These are phyloP conservation scores for Phyllopteryx taeniolatus DNA, from an alignment of 2,113 vertebrate genomes.

Conservation along the genomic window DNA sequence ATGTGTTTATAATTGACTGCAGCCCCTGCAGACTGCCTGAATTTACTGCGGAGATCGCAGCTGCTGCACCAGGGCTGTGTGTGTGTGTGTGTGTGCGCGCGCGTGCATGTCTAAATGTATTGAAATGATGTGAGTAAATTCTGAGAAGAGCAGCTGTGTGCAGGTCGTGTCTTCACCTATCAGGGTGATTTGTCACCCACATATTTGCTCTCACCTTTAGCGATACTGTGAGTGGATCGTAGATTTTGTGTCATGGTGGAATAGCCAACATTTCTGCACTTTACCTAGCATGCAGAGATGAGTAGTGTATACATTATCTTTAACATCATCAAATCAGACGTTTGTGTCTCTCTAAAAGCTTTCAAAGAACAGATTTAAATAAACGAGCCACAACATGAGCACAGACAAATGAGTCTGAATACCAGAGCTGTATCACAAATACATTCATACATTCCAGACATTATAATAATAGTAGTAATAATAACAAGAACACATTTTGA, in stretches of 20 bases:
- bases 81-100: too few species aligned
- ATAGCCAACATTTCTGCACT: neutral
- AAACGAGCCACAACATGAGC: neutral
- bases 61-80: slow-evolving; percentile 27
- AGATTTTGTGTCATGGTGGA: slow-evolving; percentile 2
- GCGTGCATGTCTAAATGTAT: neutral
- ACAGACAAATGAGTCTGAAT: too few species aligned
- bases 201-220: slow-evolving; percentile 3
- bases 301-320: slow-evolving; percentile 3
- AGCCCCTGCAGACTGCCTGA: slow-evolving; percentile 53
- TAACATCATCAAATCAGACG: neutral
- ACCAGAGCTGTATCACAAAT: neutral
- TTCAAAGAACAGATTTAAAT: neutral
- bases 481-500: neutral
- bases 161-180: neutral
- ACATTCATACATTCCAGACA: neutral
- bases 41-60: slow-evolving; percentile 60
- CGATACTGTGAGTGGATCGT: slow-evolving; percentile 9
- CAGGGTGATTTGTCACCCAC: slow-evolving; percentile 10
- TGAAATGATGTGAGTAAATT: slow-evolving; percentile 1
- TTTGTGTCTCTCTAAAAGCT: neutral
- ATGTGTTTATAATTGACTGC: slow-evolving; percentile 73
- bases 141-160: slow-evolving; percentile 1
- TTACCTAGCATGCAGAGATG: neutral
- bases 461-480: too few species aligned